Percentiles rank a stretch among this genome's conserved stretches.
Evolutionary conservation across 2,797 vertebrate species (phyloP).

Genomic region (Anabacerthia variegaticeps): DNA sequence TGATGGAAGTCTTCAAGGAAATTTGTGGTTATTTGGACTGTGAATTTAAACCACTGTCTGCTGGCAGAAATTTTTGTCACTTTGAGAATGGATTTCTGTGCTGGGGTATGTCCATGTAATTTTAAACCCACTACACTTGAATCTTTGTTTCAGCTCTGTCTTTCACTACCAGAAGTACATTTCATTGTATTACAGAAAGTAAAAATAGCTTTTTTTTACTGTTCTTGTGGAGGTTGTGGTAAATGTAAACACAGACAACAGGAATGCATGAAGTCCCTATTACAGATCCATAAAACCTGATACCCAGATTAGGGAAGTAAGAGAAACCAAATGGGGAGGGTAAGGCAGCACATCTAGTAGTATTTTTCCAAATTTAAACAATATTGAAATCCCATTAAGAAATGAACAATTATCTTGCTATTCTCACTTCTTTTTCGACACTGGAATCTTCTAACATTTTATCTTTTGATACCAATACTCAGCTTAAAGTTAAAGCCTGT

Average conservation of each 20-base stretch:
- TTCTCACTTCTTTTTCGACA: not conserved
- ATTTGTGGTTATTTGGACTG: not conserved
- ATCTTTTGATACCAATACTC: not conserved
- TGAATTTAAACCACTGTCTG: constrained; percentile 14
- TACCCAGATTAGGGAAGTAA: not conserved
- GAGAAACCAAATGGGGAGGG: not conserved
- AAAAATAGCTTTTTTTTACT: not conserved
- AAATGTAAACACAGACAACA: not conserved
- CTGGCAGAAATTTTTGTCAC: not conserved
- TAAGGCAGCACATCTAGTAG: not conserved
- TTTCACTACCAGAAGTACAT: not conserved
- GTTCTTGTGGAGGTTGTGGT: not conserved
- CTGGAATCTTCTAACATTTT: not conserved
- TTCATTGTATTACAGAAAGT: not conserved
- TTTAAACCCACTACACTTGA: not conserved
- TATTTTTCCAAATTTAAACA: not conserved
- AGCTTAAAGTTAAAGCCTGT: not conserved
- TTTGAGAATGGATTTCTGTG: not conserved
- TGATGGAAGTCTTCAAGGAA: not conserved
- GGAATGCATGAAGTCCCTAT: not conserved
- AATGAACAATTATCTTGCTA: not conserved
- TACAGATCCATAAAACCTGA: constrained; percentile 3
- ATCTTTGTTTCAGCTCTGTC: not conserved
- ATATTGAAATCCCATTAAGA: not conserved
- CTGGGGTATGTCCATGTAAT: not conserved